Conservation (phyloP, 2,888 invertebrate species). For the Gymnosoma rotundatum region DNA sequence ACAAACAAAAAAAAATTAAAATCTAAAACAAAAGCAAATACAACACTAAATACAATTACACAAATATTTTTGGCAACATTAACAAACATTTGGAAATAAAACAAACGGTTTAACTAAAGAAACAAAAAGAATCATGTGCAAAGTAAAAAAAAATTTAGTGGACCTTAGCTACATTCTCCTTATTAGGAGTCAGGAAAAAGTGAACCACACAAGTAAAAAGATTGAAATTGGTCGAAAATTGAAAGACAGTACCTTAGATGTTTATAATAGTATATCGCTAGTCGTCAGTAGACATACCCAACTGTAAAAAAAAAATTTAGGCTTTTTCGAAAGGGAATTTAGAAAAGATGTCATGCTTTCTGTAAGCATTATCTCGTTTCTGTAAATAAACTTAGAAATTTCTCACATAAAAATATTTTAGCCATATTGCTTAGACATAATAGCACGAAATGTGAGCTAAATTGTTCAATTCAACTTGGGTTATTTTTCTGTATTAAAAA, state of each 20-base stretch:
- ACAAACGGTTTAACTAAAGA: conserved; percentile 44
- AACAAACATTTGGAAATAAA: conserved; percentile 63
- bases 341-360: too few relatives aligned
- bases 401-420: too few relatives aligned
- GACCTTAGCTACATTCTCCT: conserved; percentile 29
- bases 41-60: conserved; percentile 66
- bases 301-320: too few relatives aligned
- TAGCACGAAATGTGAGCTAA: too few relatives aligned
- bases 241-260: background rate
- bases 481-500: too few relatives aligned
- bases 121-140: conserved; percentile 38
- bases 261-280: too few relatives aligned
- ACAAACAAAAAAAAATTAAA: background rate
- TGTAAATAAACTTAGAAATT: too few relatives aligned
- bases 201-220: background rate
- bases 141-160: background rate
- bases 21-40: conserved; percentile 47
- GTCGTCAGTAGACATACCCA: too few relatives aligned
- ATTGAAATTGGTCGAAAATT: conserved; percentile 7
- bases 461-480: too few relatives aligned
- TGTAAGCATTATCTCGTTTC: too few relatives aligned
- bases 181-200: conserved; percentile 16
- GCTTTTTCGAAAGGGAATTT: too few relatives aligned
- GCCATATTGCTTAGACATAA: too few relatives aligned
- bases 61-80: conserved; percentile 71